Base-by-base conservation (phyloP, 2,888 invertebrate species). In the Habroteleia sp. region DNA sequence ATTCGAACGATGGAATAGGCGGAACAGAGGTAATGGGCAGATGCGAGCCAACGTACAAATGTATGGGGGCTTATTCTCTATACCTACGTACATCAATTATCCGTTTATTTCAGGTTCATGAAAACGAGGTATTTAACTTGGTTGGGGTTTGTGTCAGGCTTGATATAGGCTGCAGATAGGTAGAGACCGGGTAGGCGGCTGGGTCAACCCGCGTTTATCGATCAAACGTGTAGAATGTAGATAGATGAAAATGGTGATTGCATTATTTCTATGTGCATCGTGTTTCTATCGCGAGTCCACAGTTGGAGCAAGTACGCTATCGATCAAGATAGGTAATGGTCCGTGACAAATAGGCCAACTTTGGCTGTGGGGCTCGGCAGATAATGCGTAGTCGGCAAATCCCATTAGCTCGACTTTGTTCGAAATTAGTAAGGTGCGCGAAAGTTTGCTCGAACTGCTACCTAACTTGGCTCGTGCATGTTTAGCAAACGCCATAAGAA, bases 321-420 rank as follows among this genome's bases (percentile, higher is more conserved):
- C 52, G 62, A 46, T 71, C 46, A 54, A 48, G 52, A 54, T 60
- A 27, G 71, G 44, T 54, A 71, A 71, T 71, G 71, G 71, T 25
- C 62, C 37, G 62, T 71, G 52, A 71, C 58, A 62, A 71, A 71
- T 37, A 58, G 56, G 44, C 46, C 25, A 62, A 69, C 44, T 69
- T 62, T 14, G 10, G 17, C 4, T 13, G 37, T 23, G 48, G 37
- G 25, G 37, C 20, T 41, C 17, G 50, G 10, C 20, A 46, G 63
- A 63, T 71, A 71, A 63, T 35, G 42, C 71, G 48, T 46, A 41
- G 35, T 44, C 27, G 10, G 50, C 20, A 46, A 63, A 72, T 72
- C 50, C 65, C 58, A 63, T 72, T 72, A 72, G 48, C 16, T 33
- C 35, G 35, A 50, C 65, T 37, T 50, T 44, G 65, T 37, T 58